Base-by-base conservation (phyloP, 2,113 vertebrate genomes). In the Hippocampus guttulatus region DNA sequence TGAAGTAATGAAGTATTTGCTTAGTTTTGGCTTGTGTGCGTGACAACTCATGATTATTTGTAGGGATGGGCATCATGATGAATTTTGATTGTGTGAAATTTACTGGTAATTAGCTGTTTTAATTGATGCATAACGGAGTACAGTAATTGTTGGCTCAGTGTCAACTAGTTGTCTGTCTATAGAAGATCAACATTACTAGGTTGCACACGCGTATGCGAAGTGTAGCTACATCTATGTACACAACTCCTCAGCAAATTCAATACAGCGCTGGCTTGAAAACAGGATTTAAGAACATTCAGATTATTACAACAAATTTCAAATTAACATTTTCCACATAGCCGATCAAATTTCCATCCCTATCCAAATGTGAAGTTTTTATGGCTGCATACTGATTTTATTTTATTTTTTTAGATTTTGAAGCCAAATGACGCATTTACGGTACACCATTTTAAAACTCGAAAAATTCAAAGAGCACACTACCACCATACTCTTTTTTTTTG, bases 1-100 rank as follows among this genome's bases (percentile, higher is more conserved):
- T 57, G 75, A 20, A 75, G 11, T 49, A 63, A 62, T 69, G 40
- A 62, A 23, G 61, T 69, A 58, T 80, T 84, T 66, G 75, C 60
- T 52, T 60, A 49, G 57, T 60, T 20, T 61, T 61, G 58, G 58
- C n/a, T 38, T 55, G 9, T 23, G 52, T 23, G 52, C 10, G n/a
- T 55, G 52, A 18, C 47, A 20, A 49, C 25, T 55, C 23, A 11
- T 58, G 49, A 38, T 52, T 64, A 66, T 64, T 58, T 73, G 64
- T 75, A 47, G 6, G 41, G 40, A 68, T 70, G 65, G 41, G 63
- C 21, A n/a, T n/a, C n/a, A 41, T 41, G 2, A 23, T 40, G 6
- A 8, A 8, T 77, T 76, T 73, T 71, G 67, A 74, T 61, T 11
- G 8, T 25, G 23, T 21, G 2, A 38, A n/a, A 12, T 23, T 23